Percentiles rank a stretch among this genome's conserved stretches.
Conservation (phyloP, 2,797 vertebrate species). For the Borostomias antarcticus region DNA sequence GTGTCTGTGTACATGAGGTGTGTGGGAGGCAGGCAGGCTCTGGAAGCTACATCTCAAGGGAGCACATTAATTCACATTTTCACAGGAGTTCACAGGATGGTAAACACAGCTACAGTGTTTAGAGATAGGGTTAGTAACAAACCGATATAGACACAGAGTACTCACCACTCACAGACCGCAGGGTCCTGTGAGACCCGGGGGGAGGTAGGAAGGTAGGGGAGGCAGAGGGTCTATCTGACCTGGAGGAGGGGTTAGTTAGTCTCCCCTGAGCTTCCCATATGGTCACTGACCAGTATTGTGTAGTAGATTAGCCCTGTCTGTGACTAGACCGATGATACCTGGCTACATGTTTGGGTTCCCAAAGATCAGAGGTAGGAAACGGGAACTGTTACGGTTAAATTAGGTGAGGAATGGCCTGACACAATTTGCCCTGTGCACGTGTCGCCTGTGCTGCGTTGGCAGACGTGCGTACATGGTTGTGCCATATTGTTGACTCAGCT, state of each 20-base stretch:
- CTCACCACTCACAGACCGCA: not conserved
- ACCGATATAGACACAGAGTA: not conserved
- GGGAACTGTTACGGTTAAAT: too few species aligned
- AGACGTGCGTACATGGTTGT: not conserved
- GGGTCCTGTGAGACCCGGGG: not conserved
- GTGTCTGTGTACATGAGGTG: too few species aligned
- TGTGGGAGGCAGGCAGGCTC: slow-evolving; percentile 3
- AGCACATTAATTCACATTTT: slow-evolving; percentile 26
- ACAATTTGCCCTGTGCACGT: not conserved
- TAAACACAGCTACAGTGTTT: not conserved
- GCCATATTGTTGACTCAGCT: slow-evolving; percentile 45
- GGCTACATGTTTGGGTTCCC: too few species aligned
- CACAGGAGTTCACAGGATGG: slow-evolving; percentile 16
- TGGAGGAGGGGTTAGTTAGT: not conserved
- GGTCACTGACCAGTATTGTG: not conserved
- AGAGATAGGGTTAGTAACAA: too few species aligned
- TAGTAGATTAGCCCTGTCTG: not conserved
- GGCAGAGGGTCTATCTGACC: not conserved
- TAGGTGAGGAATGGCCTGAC: too few species aligned
- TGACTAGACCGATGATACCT: too few species aligned
- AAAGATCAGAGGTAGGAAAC: too few species aligned
- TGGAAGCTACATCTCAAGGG: not conserved
- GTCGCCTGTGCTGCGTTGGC: not conserved
- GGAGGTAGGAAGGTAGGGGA: not conserved
- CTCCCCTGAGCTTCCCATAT: not conserved